Conservation (phyloP, 2,113 vertebrate genomes). For the Myrmophylax atrothorax region DNA sequence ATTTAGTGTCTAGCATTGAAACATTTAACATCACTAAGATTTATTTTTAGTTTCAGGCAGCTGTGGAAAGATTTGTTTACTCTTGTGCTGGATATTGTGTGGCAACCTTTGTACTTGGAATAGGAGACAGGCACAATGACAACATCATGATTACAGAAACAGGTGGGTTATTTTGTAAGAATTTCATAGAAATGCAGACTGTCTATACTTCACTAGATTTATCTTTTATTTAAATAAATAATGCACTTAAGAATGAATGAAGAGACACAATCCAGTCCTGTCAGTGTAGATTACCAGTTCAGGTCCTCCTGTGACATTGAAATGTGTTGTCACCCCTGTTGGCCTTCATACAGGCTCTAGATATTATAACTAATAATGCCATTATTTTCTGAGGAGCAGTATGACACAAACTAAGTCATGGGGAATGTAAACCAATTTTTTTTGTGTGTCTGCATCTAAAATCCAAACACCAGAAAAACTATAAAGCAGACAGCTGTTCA, state of each 20-base stretch:
- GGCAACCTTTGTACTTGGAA: slow-evolving; percentile 97
- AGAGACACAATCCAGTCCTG: not conserved
- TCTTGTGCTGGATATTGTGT: slow-evolving; percentile 98
- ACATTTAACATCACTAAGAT: not conserved
- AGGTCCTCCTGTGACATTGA: not conserved
- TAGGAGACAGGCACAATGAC: slow-evolving; percentile 97
- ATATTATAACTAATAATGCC: not conserved
- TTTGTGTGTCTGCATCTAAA: not conserved
- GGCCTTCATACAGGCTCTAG: not conserved
- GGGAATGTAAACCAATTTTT: not conserved
- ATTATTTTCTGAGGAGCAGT: not conserved
- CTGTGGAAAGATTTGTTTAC: slow-evolving; percentile 92
- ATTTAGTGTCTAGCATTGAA: not conserved
- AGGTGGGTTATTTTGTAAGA: slow-evolving; percentile 76
- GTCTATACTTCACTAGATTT: not conserved
- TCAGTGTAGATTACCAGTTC: not conserved
- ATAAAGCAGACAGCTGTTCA: not conserved
- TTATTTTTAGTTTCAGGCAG: slow-evolving; percentile 87
- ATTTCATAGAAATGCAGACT: not conserved
- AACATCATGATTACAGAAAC: slow-evolving; percentile 99
- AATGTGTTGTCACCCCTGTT: not conserved
- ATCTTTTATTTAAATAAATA: not conserved
- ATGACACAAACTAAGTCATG: not conserved
- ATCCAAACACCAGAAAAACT: not conserved
- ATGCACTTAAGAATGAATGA: not conserved